Evolutionary conservation across 2,113 vertebrate genomes (phyloP), one percentile per base, ranked within the genome.

Genomic region (Tylochromis polylepis): DNA sequence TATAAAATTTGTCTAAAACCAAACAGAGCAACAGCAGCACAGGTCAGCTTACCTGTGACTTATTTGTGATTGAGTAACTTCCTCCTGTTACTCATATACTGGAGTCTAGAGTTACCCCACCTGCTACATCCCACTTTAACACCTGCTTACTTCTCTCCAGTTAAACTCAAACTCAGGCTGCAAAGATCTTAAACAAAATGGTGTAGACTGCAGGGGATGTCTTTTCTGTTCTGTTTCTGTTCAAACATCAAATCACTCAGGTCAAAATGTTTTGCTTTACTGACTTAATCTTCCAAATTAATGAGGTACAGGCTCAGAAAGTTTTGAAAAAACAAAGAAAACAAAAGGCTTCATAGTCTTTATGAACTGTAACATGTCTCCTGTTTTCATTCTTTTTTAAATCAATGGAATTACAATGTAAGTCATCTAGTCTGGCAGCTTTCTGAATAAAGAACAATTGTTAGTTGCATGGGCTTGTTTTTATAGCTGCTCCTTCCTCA

Each of bases 401-500:
- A 5, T 60, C 15, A 31, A 27, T 59, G 27, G 27, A 60, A 31
- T 60, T 60, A 18, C 3, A 60, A 59, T 59, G 58, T 59, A 59
- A 59, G 58, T 5, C 58, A 60, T 0, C 59, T 20, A 60, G 59
- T 60, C 29, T 60, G 27, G 58, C 29, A 60, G 12, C 12, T 15
- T 58, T 58, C 24, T 0, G 24, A 58, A 27, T 58, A 58, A 58
- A 58, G 56, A 58, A 8, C 0, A 27, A 60, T 1, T 60, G 0
- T 20, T 60, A 60, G 58, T 0, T 34, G 4, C 8, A 18, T 60
- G 58, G 58, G 27, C 27, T 58, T 57, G 1, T 58, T 3, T 58
- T 58, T 29, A 31, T 31, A 31, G 27, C 15, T 0, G 27, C 58
- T 31, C 27, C 27, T 18, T 18, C 58, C 58, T 60, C 58, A 1